A percentile compares a stretch with the other conserved stretches of the same genome.
Conservation (phyloP, 2,113 vertebrate genomes). For the Stegostoma tigrinum region DNA sequence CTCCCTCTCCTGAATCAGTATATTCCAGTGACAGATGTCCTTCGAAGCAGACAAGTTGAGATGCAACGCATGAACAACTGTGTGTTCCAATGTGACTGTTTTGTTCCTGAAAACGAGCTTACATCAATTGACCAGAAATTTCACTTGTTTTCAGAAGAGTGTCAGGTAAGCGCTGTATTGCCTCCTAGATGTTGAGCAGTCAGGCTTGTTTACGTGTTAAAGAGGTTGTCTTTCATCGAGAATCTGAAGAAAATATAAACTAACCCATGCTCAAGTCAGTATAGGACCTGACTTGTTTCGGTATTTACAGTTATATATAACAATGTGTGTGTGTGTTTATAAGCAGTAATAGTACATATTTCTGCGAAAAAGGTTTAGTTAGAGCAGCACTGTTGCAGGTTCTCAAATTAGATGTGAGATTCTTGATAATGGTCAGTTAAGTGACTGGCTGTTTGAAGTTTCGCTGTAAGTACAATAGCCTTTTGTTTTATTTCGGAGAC, state of each 20-base stretch:
- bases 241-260: background rate
- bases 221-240: background rate
- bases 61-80: background rate
- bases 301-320: background rate
- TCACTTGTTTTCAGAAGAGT: background rate
- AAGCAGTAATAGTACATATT: background rate
- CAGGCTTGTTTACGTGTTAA: background rate
- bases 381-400: background rate
- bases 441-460: background rate
- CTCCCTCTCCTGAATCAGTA: background rate
- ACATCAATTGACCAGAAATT: background rate
- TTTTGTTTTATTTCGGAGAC: conserved; percentile 4
- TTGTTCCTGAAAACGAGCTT: background rate
- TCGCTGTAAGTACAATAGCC: background rate
- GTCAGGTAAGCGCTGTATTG: no score
- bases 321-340: background rate
- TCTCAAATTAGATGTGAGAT: background rate
- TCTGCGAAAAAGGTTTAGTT: background rate
- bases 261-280: background rate
- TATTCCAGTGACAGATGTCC: conserved; percentile 29
- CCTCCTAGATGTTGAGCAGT: background rate
- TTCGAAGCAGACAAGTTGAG: background rate
- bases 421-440: background rate
- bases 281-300: background rate
- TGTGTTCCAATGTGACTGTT: conserved; percentile 7